Conservation (phyloP, 2,888 invertebrate genomes). For the Orgyia antiqua region DNA sequence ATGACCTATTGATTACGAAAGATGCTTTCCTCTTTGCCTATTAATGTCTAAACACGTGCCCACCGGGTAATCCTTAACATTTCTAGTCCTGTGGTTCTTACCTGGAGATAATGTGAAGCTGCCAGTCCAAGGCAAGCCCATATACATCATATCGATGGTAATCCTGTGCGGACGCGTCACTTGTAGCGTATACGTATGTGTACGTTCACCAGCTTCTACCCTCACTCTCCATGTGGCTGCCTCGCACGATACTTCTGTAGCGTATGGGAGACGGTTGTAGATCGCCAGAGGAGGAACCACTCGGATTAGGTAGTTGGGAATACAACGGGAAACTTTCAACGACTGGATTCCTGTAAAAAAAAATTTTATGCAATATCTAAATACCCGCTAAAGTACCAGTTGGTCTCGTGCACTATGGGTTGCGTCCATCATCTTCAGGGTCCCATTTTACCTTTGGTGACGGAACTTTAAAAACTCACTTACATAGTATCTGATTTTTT, state of each 20-base stretch:
- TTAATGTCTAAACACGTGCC: no score
- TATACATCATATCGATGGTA: constrained; percentile 76
- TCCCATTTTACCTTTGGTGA: no score
- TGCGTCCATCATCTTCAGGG: no score
- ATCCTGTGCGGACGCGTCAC: constrained; percentile 76
- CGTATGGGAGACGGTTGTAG: constrained; percentile 87
- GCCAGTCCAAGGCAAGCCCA: constrained; percentile 84
- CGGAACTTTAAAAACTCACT: no score
- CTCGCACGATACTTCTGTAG: constrained; percentile 36
- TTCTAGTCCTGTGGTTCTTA: no score
- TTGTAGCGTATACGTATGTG: constrained; percentile 83
- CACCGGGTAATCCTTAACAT: no score
- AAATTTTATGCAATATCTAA: no score
- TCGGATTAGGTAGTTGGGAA: constrained; percentile 85
- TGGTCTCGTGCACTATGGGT: no score
- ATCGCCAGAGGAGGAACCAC: constrained; percentile 86
- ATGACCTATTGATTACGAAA: no score
- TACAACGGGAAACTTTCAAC: constrained; percentile 62
- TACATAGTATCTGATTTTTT: no score
- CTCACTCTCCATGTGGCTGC: constrained; percentile 56
- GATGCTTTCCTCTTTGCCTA: no score
- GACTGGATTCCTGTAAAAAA: constrained; percentile 50
- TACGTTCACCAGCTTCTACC: constrained; percentile 84
- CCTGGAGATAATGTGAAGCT: constrained; percentile 81
- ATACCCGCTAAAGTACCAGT: no score